phyloP scores from a whole-genome alignment of 2,797 vertebrate species.

The Linurgus olivaceus region DNA sequence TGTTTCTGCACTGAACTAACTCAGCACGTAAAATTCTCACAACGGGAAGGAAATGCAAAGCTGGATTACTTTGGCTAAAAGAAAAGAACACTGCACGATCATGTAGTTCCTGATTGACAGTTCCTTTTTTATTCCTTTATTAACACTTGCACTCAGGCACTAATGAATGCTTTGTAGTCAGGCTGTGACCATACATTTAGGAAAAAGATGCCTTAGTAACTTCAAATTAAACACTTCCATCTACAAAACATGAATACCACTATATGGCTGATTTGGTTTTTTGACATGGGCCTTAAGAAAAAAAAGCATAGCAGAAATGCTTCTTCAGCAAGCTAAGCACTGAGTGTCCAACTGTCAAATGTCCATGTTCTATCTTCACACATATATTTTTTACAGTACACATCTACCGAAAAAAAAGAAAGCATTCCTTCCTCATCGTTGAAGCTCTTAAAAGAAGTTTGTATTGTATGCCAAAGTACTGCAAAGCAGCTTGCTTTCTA shows the following conservation, averaged over 20 bases:
- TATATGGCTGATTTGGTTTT: not conserved
- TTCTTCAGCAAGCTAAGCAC: not conserved
- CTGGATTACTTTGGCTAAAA: not conserved
- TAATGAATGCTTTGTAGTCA: not conserved
- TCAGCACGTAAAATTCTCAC: not conserved
- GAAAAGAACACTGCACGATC: not conserved
- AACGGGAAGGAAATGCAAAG: not conserved
- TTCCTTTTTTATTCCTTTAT: constrained; percentile 14
- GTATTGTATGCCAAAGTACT: not conserved
- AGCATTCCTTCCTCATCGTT: not conserved
- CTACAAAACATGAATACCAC: not conserved
- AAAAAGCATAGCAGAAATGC: not conserved
- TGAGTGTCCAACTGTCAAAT: not conserved
- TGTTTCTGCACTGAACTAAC: constrained; percentile 11
- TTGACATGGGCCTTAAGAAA: not conserved
- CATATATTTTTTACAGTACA: not conserved
- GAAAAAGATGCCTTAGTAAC: not conserved
- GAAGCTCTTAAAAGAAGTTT: not conserved
- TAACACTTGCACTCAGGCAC: not conserved
- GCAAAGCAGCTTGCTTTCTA: not conserved
- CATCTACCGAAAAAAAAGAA: not conserved
- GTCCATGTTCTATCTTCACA: not conserved
- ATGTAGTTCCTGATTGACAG: not conserved
- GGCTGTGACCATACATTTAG: not conserved
- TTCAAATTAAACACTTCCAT: not conserved